Conservation (phyloP, 2,113 vertebrate species). For the Labrus mixtus region DNA sequence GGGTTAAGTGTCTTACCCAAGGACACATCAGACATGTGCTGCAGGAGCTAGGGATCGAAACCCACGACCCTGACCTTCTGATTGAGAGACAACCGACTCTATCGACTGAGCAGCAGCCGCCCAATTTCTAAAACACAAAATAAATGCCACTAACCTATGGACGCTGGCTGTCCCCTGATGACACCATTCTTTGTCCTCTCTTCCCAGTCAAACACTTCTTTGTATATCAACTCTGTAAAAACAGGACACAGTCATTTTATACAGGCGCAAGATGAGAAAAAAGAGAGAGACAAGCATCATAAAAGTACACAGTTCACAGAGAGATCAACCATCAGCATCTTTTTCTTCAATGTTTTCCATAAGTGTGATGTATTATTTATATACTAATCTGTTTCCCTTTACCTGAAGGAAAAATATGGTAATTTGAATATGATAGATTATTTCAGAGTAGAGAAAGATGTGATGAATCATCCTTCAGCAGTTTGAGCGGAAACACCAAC, state of each 20-base stretch:
- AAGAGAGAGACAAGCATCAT: no score
- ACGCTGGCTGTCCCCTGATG: conserved; percentile 93
- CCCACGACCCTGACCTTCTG: no score
- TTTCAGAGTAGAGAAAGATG: neutral
- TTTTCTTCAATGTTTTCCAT: neutral
- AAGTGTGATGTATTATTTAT: neutral
- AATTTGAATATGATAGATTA: neutral
- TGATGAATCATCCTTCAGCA: neutral
- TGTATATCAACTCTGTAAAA: conserved; percentile 96
- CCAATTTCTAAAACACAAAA: neutral
- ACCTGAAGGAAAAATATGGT: neutral
- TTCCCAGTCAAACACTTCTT: conserved; percentile 97
- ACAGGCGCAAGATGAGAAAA: neutral
- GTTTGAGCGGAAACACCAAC: neutral
- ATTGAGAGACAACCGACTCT: no score
- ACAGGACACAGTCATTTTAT: neutral
- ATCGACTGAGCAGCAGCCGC: no score
- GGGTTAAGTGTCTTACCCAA: no score
- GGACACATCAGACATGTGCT: no score
- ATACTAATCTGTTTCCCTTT: neutral
- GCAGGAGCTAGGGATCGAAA: no score
- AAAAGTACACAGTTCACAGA: neutral
- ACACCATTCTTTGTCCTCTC: conserved; percentile 97
- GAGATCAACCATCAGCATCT: no score
- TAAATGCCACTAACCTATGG: conserved; percentile 92